Evolutionary conservation across 2,888 invertebrate genomes (phyloP).

Genomic region (Lissocephala sabroskyi): DNA sequence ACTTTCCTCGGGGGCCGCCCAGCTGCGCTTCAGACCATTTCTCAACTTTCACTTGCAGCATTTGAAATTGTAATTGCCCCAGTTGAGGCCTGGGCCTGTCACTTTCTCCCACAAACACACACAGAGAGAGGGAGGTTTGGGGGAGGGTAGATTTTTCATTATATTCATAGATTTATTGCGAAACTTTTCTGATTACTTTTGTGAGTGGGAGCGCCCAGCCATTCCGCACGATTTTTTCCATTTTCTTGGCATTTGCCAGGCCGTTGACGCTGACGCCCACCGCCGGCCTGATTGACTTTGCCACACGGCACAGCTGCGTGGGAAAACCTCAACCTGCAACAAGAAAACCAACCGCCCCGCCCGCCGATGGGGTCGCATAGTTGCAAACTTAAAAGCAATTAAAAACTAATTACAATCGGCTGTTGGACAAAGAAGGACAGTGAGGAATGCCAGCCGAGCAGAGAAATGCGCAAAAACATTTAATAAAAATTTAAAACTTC

Average conservation of each 20-base stretch:
- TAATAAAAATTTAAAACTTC: conserved; percentile 65
- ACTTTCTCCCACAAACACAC: too few relatives aligned
- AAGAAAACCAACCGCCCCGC: too few relatives aligned
- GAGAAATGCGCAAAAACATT: conserved; percentile 51
- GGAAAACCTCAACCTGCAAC: conserved; percentile 2
- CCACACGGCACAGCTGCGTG: conserved; percentile 20
- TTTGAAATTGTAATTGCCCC: conserved; percentile 35
- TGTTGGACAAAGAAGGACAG: conserved; percentile 3
- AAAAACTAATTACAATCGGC: conserved; percentile 58
- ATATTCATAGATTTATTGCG: conserved; percentile 58
- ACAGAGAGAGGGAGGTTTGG: background rate
- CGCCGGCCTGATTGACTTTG: conserved; percentile 44
- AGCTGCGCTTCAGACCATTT: too few relatives aligned
- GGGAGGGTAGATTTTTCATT: conserved; percentile 33
- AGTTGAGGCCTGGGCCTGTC: too few relatives aligned
- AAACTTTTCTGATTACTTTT: conserved; percentile 58
- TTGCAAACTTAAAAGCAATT: conserved; percentile 57
- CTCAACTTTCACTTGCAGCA: too few relatives aligned
- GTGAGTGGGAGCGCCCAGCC: background rate
- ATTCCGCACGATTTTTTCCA: too few relatives aligned
- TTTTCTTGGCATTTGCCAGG: conserved; percentile 27
- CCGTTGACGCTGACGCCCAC: conserved; percentile 14
- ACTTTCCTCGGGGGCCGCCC: too few relatives aligned
- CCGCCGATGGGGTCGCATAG: conserved; percentile 25
- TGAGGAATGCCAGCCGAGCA: background rate